Base-by-base conservation (phyloP, 2,888 invertebrate species). In the Erynnis tages region DNA sequence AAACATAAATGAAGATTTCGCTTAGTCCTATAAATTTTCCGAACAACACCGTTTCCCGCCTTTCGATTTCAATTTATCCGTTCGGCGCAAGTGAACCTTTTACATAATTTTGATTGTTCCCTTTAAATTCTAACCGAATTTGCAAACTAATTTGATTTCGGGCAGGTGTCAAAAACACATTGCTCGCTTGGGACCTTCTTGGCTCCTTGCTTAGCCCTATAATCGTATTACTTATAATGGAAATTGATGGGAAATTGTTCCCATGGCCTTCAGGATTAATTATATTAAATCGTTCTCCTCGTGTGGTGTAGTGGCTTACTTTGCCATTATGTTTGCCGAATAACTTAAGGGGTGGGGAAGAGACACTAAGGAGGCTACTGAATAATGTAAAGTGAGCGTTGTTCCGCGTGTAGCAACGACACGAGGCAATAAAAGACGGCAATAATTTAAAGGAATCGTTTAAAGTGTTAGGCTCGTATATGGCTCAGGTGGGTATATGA, bases 161-260 rank as follows among this genome's bases (percentile, higher is more conserved):
- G 45, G 29, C 44, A 44, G 34, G 37, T 56, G 61, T 62, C 62
- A 59, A 54, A 56, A 57, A 54, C 61, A 57, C 29, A 40, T 45
- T 41, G 53, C 47, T 17, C 50, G 17, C 50, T 14, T 23, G 40
- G 41, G 32, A 25, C 13, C 14, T 16, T 25, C 32, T n/a, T 7
- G 50, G 44, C 16, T 17, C 11, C 29, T 43, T 34, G 40, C 35
- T 35, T 27, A 29, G 13, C 43, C 13, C 13, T 27, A 6, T 21
- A 38, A 50, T 55, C 46, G 52, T 44, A 45, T 50, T 55, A 50
- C 54, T 32, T 30, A 40, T 54, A 56, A 62, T 49, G 54, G 56
- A 46, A 56, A 61, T 57, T 57, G 59, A 61, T 53, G 53, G 55
- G 32, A 46, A 54, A 34, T n/a, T 27, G 34, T 43, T 49, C 11